Evolutionary conservation across 2,113 vertebrate species (phyloP).

Genomic region (Ameiurus melas): DNA sequence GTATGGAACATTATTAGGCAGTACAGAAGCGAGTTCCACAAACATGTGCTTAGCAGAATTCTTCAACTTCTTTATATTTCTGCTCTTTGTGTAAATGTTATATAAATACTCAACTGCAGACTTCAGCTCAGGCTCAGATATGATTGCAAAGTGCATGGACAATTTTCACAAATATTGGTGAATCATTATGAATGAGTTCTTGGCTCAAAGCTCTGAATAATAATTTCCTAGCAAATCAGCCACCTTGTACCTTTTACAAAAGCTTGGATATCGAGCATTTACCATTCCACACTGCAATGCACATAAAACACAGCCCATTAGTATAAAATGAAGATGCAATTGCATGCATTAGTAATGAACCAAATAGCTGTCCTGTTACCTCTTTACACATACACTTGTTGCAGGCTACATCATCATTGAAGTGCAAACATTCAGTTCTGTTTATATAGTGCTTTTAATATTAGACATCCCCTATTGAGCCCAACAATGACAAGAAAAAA

Average conservation of each 20-base stretch:
- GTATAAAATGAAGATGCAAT: not conserved
- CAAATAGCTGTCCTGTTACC: not conserved
- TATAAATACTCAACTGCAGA: not conserved
- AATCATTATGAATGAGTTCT: constrained; percentile 16
- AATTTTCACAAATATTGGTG: constrained; percentile 1
- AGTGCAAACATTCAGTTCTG: not conserved
- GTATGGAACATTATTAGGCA: not conserved
- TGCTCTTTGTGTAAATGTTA: not conserved
- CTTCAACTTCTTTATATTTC: not conserved
- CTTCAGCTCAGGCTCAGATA: not conserved
- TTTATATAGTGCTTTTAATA: not conserved
- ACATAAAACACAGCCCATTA: not conserved
- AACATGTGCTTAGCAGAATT: not conserved
- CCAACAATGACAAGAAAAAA: not conserved
- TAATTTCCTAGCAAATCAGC: not conserved
- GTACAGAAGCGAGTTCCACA: not conserved
- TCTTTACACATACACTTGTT: constrained; percentile 1
- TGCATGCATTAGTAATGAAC: constrained; percentile 4
- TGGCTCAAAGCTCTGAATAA: not conserved
- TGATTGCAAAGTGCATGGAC: constrained; percentile 5
- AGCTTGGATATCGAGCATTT: not conserved
- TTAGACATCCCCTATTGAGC: not conserved
- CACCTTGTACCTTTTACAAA: not conserved
- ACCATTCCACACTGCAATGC: not conserved
- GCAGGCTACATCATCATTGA: not conserved